Percentiles rank a stretch among this genome's conserved stretches.
These are phyloP conservation scores for Catharus minimus DNA, from an alignment of 2,113 vertebrate species.

Conservation along the genomic window DNA sequence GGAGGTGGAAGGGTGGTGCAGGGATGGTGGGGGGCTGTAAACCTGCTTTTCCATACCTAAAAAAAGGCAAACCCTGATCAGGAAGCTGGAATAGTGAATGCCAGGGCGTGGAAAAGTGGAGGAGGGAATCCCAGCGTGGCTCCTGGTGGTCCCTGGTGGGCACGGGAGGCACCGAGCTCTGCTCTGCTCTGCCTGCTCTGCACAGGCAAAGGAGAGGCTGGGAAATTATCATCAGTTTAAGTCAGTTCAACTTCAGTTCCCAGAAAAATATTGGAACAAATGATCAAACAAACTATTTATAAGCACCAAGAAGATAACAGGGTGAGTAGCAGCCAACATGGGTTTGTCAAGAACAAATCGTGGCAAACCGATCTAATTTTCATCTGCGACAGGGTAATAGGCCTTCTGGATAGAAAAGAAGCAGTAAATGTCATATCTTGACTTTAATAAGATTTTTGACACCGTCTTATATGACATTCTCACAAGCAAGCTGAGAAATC, in stretches of 20 bases:
- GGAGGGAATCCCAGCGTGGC: background rate
- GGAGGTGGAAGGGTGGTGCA: rapidly evolving
- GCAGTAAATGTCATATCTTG: conserved; percentile 68
- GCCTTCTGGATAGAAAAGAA: conserved; percentile 66
- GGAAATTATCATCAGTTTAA: conserved; percentile 49
- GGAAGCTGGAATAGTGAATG: rapidly evolving
- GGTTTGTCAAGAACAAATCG: conserved; percentile 71
- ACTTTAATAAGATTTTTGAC: conserved; percentile 73
- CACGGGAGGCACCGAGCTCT: rapidly evolving
- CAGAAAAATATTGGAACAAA: conserved; percentile 69
- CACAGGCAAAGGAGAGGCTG: background rate
- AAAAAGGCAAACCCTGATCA: rapidly evolving
- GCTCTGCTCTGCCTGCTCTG: background rate
- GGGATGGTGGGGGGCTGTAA: background rate
- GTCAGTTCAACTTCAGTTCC: conserved; percentile 62
- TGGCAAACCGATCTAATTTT: conserved; percentile 69
- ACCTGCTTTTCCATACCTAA: background rate
- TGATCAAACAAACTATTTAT: conserved; percentile 73
- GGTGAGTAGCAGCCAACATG: conserved; percentile 67
- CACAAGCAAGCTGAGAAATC: conserved; percentile 57
- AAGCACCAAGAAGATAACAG: conserved; percentile 67
- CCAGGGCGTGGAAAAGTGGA: rapidly evolving
- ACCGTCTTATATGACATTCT: conserved; percentile 64
- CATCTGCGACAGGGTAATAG: conserved; percentile 71
- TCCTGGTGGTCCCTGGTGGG: background rate